Evolutionary conservation across 2,113 vertebrate genomes (phyloP).

Genomic region (Cichladusa arquata): DNA sequence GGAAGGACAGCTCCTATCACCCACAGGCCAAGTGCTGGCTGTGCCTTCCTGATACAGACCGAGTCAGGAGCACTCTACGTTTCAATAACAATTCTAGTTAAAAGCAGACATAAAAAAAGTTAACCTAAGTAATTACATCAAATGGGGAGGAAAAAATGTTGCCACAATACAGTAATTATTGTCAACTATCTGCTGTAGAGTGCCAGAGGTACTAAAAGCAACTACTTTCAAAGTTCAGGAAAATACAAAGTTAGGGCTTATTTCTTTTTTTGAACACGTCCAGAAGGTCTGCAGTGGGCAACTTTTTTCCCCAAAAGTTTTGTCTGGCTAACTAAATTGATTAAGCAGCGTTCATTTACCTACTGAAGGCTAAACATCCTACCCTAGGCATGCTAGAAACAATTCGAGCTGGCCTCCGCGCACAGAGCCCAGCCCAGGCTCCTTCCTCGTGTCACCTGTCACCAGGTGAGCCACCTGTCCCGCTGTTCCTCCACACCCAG

Average conservation of each 20-base stretch:
- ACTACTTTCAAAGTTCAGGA: not conserved
- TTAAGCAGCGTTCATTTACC: too few relatives aligned
- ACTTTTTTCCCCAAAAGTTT: not conserved
- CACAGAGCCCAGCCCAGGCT: not conserved
- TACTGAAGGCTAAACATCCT: not conserved
- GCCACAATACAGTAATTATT: not conserved
- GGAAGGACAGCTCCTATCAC: not conserved
- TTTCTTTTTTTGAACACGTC: not conserved
- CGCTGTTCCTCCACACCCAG: rapidly evolving
- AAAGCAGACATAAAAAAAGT: not conserved
- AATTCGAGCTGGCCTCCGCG: not conserved
- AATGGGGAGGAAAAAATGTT: rapidly evolving
- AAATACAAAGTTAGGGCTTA: not conserved
- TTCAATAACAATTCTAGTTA: not conserved
- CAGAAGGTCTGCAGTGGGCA: not conserved
- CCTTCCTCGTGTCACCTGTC: rapidly evolving
- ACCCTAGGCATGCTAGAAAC: not conserved
- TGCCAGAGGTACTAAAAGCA: not conserved
- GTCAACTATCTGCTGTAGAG: not conserved
- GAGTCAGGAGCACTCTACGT: not conserved
- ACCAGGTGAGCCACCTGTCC: rapidly evolving
- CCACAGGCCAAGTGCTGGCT: not conserved
- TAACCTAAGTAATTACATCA: not conserved
- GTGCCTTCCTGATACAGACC: not conserved
- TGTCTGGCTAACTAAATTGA: not conserved